phyloP scores from a whole-genome alignment of 2,113 vertebrate genomes.

The Ammodytes dubius region DNA sequence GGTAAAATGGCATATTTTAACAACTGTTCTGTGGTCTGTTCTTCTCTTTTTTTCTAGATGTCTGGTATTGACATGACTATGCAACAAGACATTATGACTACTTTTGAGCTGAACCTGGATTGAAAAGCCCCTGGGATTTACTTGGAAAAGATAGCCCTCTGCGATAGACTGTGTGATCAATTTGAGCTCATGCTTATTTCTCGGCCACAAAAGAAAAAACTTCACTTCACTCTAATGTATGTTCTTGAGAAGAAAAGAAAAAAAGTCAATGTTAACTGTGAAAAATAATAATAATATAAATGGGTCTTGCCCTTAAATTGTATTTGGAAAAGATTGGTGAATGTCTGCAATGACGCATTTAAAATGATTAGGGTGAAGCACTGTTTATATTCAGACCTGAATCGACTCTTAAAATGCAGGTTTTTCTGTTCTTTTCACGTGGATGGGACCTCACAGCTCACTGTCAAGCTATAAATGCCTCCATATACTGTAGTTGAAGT shows the following conservation, averaged over 20 bases:
- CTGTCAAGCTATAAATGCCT: conserved; percentile 4
- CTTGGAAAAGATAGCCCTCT: neutral
- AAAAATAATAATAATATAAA: neutral
- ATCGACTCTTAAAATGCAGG: neutral
- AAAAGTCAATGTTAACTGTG: neutral
- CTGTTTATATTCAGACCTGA: conserved; percentile 23
- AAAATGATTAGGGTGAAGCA: conserved; percentile 20
- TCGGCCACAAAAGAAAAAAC: neutral
- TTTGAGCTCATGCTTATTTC: neutral
- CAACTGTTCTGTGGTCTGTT: neutral
- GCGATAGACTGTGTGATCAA: neutral
- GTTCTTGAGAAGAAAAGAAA: conserved; percentile 10
- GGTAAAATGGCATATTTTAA: neutral
- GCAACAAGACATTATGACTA: conserved; percentile 92
- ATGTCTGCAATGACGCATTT: conserved; percentile 57
- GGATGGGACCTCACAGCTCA: neutral
- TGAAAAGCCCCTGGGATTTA: conserved; percentile 57
- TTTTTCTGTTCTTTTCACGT: conserved; percentile 33
- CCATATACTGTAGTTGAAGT: conserved; percentile 15
- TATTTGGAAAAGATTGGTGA: conserved; percentile 41
- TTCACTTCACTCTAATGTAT: neutral
- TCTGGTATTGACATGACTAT: conserved; percentile 89
- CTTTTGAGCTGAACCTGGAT: conserved; percentile 91
- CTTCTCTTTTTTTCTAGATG: conserved; percentile 83
- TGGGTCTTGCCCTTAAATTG: conserved; percentile 18